These are phyloP conservation scores for Podarcis cretensis DNA, from an alignment of 2,113 vertebrate genomes.

Conservation along the genomic window DNA sequence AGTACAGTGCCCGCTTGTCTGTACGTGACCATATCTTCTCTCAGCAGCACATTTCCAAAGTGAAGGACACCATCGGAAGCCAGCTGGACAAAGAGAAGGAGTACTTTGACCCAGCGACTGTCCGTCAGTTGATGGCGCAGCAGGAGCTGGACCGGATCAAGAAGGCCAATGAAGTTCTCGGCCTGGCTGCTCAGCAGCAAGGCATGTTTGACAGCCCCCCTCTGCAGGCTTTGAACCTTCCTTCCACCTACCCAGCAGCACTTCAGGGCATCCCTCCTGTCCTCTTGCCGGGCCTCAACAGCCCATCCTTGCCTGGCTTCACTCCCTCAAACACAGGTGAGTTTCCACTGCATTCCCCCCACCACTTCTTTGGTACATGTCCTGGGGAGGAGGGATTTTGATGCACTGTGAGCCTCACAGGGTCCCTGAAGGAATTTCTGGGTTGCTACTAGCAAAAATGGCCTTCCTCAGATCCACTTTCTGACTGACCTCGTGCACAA, in stretches of 20 bases:
- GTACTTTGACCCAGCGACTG: slow-evolving; percentile 98
- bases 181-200: slow-evolving; percentile 92
- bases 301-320: slow-evolving; percentile 95
- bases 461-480: too few relatives aligned
- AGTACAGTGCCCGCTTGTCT: slow-evolving; percentile 97
- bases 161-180: slow-evolving; percentile 98
- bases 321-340: slow-evolving; percentile 98
- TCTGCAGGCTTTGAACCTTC: slow-evolving; percentile 96
- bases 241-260: slow-evolving; percentile 87
- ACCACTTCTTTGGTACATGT: neutral
- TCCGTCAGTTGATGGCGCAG: slow-evolving; percentile 98
- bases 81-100: slow-evolving; percentile 99
- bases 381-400: too few relatives aligned
- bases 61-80: slow-evolving; percentile 98
- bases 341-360: slow-evolving; percentile 41
- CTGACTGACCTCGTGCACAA: too few relatives aligned
- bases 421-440: too few relatives aligned
- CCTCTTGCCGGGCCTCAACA: slow-evolving; percentile 95
- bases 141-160: slow-evolving; percentile 99
- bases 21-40: slow-evolving; percentile 99
- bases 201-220: slow-evolving; percentile 94
- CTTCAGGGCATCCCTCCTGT: slow-evolving; percentile 97
- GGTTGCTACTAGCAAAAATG: too few relatives aligned
- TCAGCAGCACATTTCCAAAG: slow-evolving; percentile 98
- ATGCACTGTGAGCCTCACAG: too few relatives aligned